A percentile compares a stretch with the other conserved stretches of the same genome.
These are phyloP conservation scores for Eupristina koningsbergeri DNA, from an alignment of 1,140 invertebrate genomes.

Conservation along the genomic window DNA sequence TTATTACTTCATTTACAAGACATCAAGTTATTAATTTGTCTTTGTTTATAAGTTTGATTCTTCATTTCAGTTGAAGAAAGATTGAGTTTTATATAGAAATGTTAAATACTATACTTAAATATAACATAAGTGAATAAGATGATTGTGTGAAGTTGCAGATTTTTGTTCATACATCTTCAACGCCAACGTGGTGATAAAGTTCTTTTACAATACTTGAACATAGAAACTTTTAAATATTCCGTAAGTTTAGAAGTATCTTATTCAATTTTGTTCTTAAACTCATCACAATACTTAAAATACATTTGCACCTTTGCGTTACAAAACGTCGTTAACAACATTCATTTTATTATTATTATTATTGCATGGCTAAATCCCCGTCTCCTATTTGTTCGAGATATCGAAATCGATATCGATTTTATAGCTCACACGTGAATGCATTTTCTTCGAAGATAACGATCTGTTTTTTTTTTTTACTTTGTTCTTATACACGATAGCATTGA, in stretches of 20 bases:
- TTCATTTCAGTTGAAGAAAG: too few species aligned
- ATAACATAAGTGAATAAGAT: too few species aligned
- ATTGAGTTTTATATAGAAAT: too few species aligned
- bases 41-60: too few species aligned
- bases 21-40: too few species aligned
- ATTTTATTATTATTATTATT: conserved; percentile 64
- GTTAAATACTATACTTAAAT: too few species aligned
- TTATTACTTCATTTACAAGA: too few species aligned
- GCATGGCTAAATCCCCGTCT: conserved; percentile 59
- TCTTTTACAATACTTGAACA: not conserved
- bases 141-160: too few species aligned
- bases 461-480: not conserved
- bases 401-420: conserved; percentile 66
- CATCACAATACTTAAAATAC: conserved; percentile 54
- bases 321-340: conserved; percentile 64
- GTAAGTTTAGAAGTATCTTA: not conserved
- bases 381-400: conserved; percentile 64
- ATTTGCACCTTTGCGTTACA: conserved; percentile 52
- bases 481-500: not conserved
- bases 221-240: conserved; percentile 8
- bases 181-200: too few species aligned
- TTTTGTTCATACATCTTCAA: too few species aligned
- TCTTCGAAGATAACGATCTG: not conserved
- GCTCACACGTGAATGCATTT: conserved; percentile 9
- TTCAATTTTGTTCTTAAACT: conserved; percentile 43